These are phyloP conservation scores for Adelges cooleyi DNA, from an alignment of 1,140 invertebrate genomes.

Conservation along the genomic window DNA sequence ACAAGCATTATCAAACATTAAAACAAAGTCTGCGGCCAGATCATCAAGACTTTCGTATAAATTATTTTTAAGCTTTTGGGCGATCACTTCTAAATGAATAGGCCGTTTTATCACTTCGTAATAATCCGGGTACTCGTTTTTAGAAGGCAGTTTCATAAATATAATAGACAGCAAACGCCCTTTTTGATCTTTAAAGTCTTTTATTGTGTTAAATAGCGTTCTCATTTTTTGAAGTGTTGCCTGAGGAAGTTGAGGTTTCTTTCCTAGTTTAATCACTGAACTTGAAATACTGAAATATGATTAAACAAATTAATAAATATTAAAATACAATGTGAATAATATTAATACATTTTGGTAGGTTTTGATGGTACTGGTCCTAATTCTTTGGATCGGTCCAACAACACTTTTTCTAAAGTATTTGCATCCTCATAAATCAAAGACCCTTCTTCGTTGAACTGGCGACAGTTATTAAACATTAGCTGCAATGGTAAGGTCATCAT, in stretches of 20 bases:
- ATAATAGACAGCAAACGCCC: slow-evolving; percentile 75
- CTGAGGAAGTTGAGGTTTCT: slow-evolving; percentile 17
- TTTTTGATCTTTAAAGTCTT: slow-evolving; percentile 80
- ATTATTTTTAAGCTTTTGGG: slow-evolving; percentile 60
- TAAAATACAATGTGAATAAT: neutral
- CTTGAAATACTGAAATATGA: slow-evolving; percentile 8
- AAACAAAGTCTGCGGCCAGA: slow-evolving; percentile 79
- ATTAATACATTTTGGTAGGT: slow-evolving; percentile 22
- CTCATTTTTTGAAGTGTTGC: slow-evolving; percentile 54
- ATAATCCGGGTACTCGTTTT: slow-evolving; percentile 92
- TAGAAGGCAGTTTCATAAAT: slow-evolving; percentile 89
- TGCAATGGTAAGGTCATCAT: too few species aligned
- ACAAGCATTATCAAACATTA: slow-evolving; percentile 99
- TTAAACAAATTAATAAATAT: neutral
- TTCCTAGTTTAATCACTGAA: slow-evolving; percentile 21
- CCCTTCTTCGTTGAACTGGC: slow-evolving; percentile 90
- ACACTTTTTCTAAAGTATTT: slow-evolving; percentile 68
- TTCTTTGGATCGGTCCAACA: slow-evolving; percentile 74
- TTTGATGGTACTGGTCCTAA: slow-evolving; percentile 42
- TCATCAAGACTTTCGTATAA: slow-evolving; percentile 80
- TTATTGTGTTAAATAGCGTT: slow-evolving; percentile 78
- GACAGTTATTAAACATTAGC: slow-evolving; percentile 91
- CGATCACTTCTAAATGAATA: slow-evolving; percentile 93
- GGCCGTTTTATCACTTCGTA: slow-evolving; percentile 96
- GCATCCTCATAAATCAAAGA: slow-evolving; percentile 92